Evolutionary conservation across 2,888 invertebrate species (phyloP), one percentile per base, ranked within the genome.

Genomic region (Acanthopleura granulata): DNA sequence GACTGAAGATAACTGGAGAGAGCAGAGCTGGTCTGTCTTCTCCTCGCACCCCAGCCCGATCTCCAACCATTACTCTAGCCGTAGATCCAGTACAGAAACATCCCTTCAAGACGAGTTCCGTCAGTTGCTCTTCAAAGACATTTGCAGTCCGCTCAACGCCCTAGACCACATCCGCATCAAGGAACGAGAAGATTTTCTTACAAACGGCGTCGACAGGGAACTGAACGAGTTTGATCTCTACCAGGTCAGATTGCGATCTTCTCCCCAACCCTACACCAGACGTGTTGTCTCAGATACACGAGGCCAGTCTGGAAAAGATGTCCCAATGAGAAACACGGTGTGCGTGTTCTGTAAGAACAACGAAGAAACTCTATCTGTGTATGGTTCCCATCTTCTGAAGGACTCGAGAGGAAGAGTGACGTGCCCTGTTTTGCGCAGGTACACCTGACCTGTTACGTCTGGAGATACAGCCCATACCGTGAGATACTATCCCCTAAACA

Each of bases 381-480:
- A 57, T 22, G 57, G 57, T n/a, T 57, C 57, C 22, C 57, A 57
- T 57, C 57, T 57, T 18, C 57, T 57, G 57, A 57, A 57, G 22
- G 57, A 57, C 22, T n/a, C 18, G n/a, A 57, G n/a, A 1, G 57
- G 57, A 22, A 57, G 22, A 57, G 57, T 57, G 18, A 57, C 57
- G n/a, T 57, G 57, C 22, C 57, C 57, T 18, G 22, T 57, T 57
- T 22, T 57, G 18, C 57, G 57, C 3, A 18, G 57, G 22, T 57
- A 57, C 57, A 57, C 57, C 57, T 57, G 57, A 9, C 57, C 57
- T n/a, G 12, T 57, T 6, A 57, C 57, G 12, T 57, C 57, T 22
- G 57, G 57, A n/a, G 57, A 57, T 57, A 57, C 57, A 57, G 57
- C 57, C 3, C 57, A 57, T 22, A 57, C 57, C 57, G 57, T 57